These are phyloP conservation scores for Recurvirostra avosetta DNA, from an alignment of 2,113 vertebrate genomes.

Conservation along the genomic window DNA sequence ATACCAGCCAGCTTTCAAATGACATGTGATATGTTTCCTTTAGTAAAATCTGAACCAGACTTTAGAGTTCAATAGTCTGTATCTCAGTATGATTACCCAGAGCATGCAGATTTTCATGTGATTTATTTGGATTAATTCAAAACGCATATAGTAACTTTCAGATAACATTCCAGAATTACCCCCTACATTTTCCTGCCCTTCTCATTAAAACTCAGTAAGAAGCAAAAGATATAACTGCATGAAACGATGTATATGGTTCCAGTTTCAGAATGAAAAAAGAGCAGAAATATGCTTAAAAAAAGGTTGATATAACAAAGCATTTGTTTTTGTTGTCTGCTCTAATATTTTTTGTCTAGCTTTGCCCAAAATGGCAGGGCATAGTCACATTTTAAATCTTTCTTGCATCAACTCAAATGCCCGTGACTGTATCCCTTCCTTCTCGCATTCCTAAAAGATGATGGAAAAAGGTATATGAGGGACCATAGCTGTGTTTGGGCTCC, in stretches of 20 bases:
- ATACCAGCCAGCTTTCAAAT: background rate
- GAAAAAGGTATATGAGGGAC: background rate
- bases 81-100: background rate
- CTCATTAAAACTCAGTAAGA: background rate
- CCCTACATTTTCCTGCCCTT: background rate
- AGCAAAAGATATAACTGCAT: background rate
- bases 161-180: background rate
- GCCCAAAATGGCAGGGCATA: background rate
- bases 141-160: background rate
- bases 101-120: background rate
- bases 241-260: background rate
- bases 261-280: background rate
- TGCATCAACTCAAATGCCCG: accelerated
- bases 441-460: accelerated
- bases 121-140: background rate
- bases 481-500: background rate
- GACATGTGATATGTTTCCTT: background rate
- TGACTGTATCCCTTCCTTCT: background rate
- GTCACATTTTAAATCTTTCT: background rate
- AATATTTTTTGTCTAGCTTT: background rate
- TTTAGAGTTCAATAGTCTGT: background rate
- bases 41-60: background rate
- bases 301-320: background rate
- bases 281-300: background rate
- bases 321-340: background rate